Evolutionary conservation across 2,797 vertebrate species (phyloP).

Genomic region (Tinamus major): DNA sequence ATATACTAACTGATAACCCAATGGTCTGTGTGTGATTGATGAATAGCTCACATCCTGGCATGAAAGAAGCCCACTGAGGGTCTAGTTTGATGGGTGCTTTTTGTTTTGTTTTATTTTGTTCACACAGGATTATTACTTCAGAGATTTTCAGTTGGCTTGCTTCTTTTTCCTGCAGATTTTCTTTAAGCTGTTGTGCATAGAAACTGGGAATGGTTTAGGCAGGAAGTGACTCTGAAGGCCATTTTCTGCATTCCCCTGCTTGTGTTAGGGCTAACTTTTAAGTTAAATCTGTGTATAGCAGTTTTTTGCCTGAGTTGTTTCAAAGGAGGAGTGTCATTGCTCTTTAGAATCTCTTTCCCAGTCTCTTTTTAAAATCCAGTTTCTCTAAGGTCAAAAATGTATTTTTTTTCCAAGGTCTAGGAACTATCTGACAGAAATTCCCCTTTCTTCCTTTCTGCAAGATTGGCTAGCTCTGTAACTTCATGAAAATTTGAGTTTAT

Average conservation of each 20-base stretch:
- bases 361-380: neutral
- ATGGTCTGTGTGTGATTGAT: neutral
- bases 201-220: neutral
- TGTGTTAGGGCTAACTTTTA: accelerated
- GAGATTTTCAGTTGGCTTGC: neutral
- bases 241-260: neutral
- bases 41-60: neutral
- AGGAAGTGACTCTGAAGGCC: neutral
- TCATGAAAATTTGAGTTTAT: neutral
- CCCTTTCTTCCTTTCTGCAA: neutral
- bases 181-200: neutral
- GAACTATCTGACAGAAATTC: neutral
- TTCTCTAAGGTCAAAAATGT: neutral
- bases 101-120: neutral
- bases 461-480: neutral
- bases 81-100: neutral
- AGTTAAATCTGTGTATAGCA: neutral
- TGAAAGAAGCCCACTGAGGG: accelerated
- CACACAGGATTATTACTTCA: neutral
- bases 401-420: neutral
- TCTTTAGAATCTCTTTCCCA: neutral
- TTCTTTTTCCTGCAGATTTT: accelerated
- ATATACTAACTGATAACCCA: neutral
- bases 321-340: neutral
- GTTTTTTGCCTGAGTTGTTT: neutral